Conservation (phyloP, 1,140 invertebrate genomes). For the Dinoponera quadriceps region DNA sequence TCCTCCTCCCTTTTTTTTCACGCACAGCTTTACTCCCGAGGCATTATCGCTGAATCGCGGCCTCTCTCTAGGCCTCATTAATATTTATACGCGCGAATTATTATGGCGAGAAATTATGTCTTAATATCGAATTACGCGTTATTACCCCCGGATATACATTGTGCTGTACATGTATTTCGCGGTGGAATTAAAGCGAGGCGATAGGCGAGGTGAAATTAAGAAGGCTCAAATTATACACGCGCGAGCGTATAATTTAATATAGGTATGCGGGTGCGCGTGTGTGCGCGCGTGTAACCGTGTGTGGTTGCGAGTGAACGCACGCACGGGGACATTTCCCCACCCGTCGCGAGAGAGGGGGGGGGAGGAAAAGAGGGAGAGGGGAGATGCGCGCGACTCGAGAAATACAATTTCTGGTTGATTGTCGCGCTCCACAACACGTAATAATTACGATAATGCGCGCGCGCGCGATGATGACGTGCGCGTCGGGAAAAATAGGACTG, state of each 20-base stretch:
- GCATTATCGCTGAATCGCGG: conserved; percentile 48
- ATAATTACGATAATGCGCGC: too few relatives aligned
- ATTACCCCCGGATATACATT: conserved; percentile 42
- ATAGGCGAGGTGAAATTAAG: conserved; percentile 32
- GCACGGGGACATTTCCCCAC: neutral
- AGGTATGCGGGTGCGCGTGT: neutral
- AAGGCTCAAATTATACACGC: conserved; percentile 24
- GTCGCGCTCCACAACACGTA: too few relatives aligned
- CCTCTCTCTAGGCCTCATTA: conserved; percentile 33
- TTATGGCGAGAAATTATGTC: conserved; percentile 38
- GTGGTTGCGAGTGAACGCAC: neutral
- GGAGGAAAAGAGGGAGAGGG: too few relatives aligned
- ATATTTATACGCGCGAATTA: conserved; percentile 50
- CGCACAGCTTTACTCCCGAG: conserved; percentile 28
- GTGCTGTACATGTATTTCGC: conserved; percentile 9
- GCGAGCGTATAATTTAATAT: conserved; percentile 25
- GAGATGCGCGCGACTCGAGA: too few relatives aligned
- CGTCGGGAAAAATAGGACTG: too few relatives aligned
- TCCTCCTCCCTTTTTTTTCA: conserved; percentile 1
- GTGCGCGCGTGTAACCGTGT: neutral
- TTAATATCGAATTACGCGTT: conserved; percentile 58
- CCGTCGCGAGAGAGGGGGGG: neutral
- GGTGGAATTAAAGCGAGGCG: conserved; percentile 12
- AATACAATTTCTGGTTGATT: too few relatives aligned
- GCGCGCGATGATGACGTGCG: too few relatives aligned